Conservation (phyloP, 2,888 invertebrate species). For the Steromphala cineraria region DNA sequence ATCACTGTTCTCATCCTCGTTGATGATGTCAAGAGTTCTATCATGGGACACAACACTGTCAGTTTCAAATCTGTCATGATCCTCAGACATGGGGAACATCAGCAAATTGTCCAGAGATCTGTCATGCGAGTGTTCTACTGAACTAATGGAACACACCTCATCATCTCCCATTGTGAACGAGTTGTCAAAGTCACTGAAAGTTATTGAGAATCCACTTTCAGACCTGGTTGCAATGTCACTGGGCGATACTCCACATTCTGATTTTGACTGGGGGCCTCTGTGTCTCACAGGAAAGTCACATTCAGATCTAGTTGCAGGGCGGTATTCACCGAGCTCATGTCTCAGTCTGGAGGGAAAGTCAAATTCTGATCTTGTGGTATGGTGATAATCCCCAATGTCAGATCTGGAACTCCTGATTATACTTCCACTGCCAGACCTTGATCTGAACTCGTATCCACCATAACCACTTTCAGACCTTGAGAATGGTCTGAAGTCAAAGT, state of each 20-base stretch:
- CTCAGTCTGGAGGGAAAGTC: not conserved
- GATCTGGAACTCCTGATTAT: not conserved
- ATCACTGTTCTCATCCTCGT: conserved; percentile 10
- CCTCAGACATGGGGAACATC: not conserved
- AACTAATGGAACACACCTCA: not conserved
- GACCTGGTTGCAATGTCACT: conserved; percentile 5
- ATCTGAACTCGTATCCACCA: not conserved
- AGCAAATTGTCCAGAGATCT: not conserved
- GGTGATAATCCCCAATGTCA: not conserved
- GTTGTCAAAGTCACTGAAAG: conserved; percentile 9
- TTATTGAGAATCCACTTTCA: not conserved
- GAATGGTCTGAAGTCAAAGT: not conserved
- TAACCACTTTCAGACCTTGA: not conserved
- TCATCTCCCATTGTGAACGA: not conserved
- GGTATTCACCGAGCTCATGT: not conserved
- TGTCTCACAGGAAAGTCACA: conserved; percentile 1
- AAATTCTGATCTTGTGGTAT: not conserved
- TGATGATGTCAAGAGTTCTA: not conserved
- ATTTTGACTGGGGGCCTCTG: not conserved
- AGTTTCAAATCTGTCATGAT: not conserved
- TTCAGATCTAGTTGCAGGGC: not conserved
- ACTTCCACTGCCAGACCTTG: not conserved
- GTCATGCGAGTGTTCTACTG: not conserved
- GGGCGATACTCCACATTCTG: not conserved
- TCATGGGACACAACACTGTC: not conserved